Evolutionary conservation across 1,140 invertebrate genomes (phyloP), one percentile per base, ranked within the genome.

Genomic region (Ceratina japonica): DNA sequence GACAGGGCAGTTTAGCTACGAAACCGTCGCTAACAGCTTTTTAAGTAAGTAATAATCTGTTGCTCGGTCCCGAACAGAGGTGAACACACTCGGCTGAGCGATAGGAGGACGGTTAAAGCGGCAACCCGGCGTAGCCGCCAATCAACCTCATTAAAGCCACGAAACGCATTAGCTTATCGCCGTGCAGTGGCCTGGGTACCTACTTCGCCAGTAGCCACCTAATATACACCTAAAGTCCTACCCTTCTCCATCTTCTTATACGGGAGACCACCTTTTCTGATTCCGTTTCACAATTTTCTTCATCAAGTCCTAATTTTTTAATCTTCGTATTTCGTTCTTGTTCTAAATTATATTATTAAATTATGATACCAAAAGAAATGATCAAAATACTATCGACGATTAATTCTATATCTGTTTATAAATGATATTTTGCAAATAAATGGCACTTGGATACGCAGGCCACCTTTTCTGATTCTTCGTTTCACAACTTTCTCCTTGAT

Each of bases 131-230:
- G 79, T 66, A 78, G 82, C 82, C 82, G 85, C 85, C 85, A 87
- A 87, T 87, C 86, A 87, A 83, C 74, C 89, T 90, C 89, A 89
- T 90, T 90, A 90, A 87, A 89, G 86, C 87, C 89, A 89, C 88
- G 87, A 85, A 90, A 90, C 85, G 84, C 89, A 90, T 90, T 90
- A 90, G 89, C 89, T 90, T 90, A 90, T 90, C 89, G 65, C 77
- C 56, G 54, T 64, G 77, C 56, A 85, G 84, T 81, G 75, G 74
- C 85, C 77, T 73, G 72, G 82, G 63, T 76, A 79, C 82, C 74
- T 87, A 83, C 85, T 87, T 81, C 75, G 66, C 73, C 85, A 51
- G 86, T 87, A 86, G 86, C 80, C 72, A 78, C 61, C 75, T 73
- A 75, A 84, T 82, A 86, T 79, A 85, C 61, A 83, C 74, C 69